phyloP scores from a whole-genome alignment of 1,140 invertebrate genomes.

The Drosophila micromelanica region DNA sequence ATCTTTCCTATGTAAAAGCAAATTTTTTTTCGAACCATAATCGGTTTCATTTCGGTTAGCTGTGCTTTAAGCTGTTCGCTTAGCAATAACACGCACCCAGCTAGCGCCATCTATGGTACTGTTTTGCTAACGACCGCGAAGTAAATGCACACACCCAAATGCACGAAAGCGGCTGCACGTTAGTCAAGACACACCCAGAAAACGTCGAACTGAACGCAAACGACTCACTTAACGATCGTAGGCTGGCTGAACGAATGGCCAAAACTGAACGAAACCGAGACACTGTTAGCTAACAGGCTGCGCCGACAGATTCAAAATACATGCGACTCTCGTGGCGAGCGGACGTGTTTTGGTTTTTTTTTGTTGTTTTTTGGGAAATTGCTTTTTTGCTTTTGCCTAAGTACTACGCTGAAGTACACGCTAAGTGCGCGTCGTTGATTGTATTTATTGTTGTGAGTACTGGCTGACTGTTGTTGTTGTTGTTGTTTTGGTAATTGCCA shows the following conservation, averaged over 20 bases:
- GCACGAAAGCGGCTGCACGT: not conserved
- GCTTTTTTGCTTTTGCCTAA: constrained; percentile 26
- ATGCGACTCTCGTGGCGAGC: constrained; percentile 55
- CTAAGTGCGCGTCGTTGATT: constrained; percentile 54
- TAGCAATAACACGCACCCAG: not conserved
- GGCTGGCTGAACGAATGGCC: not conserved
- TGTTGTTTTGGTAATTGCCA: constrained; percentile 43
- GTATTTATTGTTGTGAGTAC: constrained; percentile 46
- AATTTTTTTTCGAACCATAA: not conserved
- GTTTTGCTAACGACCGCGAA: not conserved
- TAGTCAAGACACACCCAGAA: not conserved
- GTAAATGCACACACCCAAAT: not conserved
- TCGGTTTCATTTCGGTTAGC: not conserved
- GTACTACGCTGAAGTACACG: constrained; percentile 25
- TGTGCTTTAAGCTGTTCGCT: not conserved
- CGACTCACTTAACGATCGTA: constrained; percentile 8
- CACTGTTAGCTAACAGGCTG: constrained; percentile 30
- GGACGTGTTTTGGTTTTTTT: constrained; percentile 59
- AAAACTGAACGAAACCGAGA: constrained; percentile 15
- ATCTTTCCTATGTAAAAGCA: too few relatives aligned
- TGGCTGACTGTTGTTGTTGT: constrained; percentile 21
- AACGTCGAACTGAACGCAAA: not conserved
- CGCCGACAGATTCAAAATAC: constrained; percentile 42
- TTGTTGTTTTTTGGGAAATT: constrained; percentile 3
- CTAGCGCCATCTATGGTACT: not conserved